Conservation (phyloP, 2,888 invertebrate genomes). For the Ethmia dodecea region DNA sequence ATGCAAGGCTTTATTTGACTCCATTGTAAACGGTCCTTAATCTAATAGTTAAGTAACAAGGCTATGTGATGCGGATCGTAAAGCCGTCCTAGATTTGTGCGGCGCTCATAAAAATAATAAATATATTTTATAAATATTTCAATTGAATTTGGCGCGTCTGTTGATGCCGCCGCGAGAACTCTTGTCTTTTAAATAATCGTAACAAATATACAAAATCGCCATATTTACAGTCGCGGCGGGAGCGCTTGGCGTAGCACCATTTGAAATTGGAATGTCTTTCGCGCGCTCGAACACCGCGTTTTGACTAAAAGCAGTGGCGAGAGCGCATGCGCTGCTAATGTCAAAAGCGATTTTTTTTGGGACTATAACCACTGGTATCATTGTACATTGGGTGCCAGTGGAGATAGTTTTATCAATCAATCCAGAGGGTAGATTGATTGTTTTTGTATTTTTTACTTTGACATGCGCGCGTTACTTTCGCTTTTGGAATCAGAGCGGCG, state of each 20-base stretch:
- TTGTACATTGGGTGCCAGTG: constrained; percentile 1
- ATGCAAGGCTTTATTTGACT: constrained; percentile 73
- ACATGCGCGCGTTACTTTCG: constrained; percentile 26
- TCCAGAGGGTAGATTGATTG: constrained; percentile 17
- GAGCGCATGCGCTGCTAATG: constrained; percentile 19
- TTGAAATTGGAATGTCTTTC: constrained; percentile 29
- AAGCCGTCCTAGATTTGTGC: constrained; percentile 43
- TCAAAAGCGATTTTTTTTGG: constrained; percentile 19
- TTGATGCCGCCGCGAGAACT: constrained; percentile 25
- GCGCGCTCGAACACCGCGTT: constrained; percentile 34
- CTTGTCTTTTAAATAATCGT: constrained; percentile 32
- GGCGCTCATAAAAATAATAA: constrained; percentile 45
- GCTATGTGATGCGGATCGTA: constrained; percentile 60
- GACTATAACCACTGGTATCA: constrained; percentile 5
- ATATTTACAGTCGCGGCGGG: constrained; percentile 33
- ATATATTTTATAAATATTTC: constrained; percentile 33
- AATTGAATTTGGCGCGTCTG: constrained; percentile 25
- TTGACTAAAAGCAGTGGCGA: constrained; percentile 32
- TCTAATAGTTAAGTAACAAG: constrained; percentile 72
- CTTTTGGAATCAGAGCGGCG: constrained; percentile 86
- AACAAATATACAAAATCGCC: constrained; percentile 64
- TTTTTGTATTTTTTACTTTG: constrained; percentile 6
- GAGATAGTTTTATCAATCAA: constrained; percentile 7
- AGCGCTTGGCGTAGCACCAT: constrained; percentile 21
- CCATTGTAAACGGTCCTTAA: constrained; percentile 66